Percentiles rank a stretch among this genome's conserved stretches.
These are phyloP conservation scores for Venturia canescens DNA, from an alignment of 1,140 invertebrate genomes.

Conservation along the genomic window DNA sequence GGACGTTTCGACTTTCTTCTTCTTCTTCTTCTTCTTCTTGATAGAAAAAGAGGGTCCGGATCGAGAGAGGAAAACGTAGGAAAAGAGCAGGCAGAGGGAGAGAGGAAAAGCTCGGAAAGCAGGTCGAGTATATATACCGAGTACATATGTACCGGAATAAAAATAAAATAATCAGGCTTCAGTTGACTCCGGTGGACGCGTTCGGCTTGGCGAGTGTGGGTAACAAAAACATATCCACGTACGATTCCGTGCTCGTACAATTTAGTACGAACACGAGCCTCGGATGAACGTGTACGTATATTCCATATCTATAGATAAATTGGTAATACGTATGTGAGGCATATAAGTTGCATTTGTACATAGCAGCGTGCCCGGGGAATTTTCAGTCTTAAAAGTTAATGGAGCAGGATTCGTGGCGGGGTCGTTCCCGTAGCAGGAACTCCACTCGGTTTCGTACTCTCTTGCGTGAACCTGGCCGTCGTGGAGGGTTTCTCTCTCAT, in stretches of 20 bases:
- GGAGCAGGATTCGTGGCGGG: conserved; percentile 39
- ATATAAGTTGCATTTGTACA: conserved; percentile 9
- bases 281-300: no score
- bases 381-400: conserved; percentile 46
- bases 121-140: conserved; percentile 8
- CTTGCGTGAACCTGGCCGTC: background rate
- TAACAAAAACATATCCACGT: background rate
- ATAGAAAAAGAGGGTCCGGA: no score
- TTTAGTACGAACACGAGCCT: background rate
- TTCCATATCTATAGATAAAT: no score
- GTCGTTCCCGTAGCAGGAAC: conserved; percentile 38
- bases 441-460: conserved; percentile 24
- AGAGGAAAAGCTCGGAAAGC: background rate
- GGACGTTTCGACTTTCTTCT: conserved; percentile 20
- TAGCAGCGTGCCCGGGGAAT: conserved; percentile 15
- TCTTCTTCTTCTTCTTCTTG: no score
- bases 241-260: background rate
- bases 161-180: conserved; percentile 15
- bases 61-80: background rate
- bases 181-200: background rate
- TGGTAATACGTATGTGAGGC: background rate
- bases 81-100: background rate
- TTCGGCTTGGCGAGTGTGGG: background rate
- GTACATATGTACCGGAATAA: background rate
- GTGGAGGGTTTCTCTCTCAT: background rate